Evolutionary conservation across 2,113 vertebrate species (phyloP), one percentile per base, ranked within the genome.

Genomic region (Eira barbara): DNA sequence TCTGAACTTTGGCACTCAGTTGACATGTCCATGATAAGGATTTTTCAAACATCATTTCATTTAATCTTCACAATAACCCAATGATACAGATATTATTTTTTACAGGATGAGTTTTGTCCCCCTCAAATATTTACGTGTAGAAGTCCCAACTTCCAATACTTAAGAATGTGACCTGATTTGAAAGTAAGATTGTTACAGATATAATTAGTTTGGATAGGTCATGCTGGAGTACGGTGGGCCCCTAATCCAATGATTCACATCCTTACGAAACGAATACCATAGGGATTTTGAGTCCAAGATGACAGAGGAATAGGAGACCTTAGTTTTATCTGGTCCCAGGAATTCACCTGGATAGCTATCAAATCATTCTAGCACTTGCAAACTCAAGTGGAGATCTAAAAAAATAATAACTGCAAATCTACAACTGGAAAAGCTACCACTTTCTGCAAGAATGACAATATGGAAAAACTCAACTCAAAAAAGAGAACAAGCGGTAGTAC

Each of bases 201-300:
- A 81, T 69, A 93, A 80, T 89, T 93, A 39, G n/a, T 96, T 94
- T 82, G 49, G 34, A 91, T 94, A 57, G 96, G 21, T 97, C 76
- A 88, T 81, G 63, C 20, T 93, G 17, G 89, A 74, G n/a, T 71
- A 84, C 20, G 4, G 25, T 83, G 10, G 36, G 34, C 55, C 47
- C 57, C 39, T 87, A 88, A 83, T 45, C 86, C 76, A 96, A 45
- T 95, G 52, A 86, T 8, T 71, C 45, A 21, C 92, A 47, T 87
- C 45, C n/a, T 80, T 91, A 93, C 39, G 29, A 79, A 91, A 89
- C 93, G 42, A 82, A 88, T n/a, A 91, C 10, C 31, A 67, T 67
- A 67, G 14, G 63, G 63, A 67, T 67, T 67, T 67, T 67, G 63
- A 67, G 31, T 67, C 63, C 31, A 67, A 17, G 63, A 34, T 67